Conservation (phyloP, 2,888 invertebrate genomes). For the Saturnia pavonia region DNA sequence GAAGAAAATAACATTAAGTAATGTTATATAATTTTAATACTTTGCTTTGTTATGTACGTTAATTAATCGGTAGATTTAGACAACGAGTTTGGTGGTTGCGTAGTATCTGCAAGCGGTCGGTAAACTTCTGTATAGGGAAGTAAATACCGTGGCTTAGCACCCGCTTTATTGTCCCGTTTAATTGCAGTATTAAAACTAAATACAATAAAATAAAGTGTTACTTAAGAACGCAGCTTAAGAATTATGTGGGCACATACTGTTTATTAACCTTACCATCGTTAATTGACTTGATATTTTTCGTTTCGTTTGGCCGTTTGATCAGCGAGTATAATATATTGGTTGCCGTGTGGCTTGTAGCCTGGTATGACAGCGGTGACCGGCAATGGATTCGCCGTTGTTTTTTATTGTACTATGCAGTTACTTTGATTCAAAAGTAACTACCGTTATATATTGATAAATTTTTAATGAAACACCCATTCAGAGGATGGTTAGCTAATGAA, state of each 20-base stretch:
- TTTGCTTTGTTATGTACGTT: background rate
- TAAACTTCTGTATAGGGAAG: constrained; percentile 31
- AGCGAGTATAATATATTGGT: no score
- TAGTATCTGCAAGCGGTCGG: constrained; percentile 16
- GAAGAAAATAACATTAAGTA: background rate
- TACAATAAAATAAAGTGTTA: constrained; percentile 17
- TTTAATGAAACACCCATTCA: no score
- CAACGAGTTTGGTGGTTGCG: constrained; percentile 28
- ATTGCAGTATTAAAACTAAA: constrained; percentile 24
- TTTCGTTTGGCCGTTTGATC: no score
- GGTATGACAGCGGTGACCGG: no score
- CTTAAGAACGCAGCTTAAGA: background rate
- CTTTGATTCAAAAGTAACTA: no score
- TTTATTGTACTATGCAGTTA: no score
- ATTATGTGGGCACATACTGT: background rate
- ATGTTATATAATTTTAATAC: background rate
- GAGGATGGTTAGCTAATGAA: no score
- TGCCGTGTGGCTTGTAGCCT: no score
- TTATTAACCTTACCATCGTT: background rate
- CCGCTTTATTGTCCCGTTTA: constrained; percentile 35
- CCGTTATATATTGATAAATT: no score
- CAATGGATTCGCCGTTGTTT: no score
- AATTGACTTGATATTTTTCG: background rate
- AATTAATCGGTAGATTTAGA: constrained; percentile 32
- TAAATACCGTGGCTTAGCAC: constrained; percentile 39